Evolutionary conservation across 2,797 vertebrate species (phyloP).

Genomic region (Melanotaenia boesemani): DNA sequence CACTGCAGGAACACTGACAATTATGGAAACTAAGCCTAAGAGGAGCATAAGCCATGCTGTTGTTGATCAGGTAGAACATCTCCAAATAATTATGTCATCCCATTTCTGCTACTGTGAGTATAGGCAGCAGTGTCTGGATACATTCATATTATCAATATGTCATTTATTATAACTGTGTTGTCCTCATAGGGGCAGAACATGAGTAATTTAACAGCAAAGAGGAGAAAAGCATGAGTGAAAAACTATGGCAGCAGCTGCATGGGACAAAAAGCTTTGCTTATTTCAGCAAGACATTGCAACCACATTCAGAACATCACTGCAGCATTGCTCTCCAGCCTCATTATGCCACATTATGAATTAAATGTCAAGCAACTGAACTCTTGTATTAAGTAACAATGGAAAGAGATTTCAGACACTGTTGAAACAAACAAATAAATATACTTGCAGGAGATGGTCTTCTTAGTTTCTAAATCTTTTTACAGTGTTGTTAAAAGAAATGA

Average conservation of each 20-base stretch:
- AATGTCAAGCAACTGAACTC: background rate
- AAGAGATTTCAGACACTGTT: background rate
- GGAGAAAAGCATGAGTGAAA: too few species aligned
- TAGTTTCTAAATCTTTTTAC: background rate
- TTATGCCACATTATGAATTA: background rate
- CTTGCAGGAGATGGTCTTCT: background rate
- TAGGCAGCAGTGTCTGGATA: too few species aligned
- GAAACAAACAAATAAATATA: background rate
- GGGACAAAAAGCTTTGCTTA: background rate
- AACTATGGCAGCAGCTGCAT: too few species aligned
- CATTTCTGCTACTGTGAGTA: too few species aligned
- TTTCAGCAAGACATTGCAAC: background rate
- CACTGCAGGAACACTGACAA: background rate
- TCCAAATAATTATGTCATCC: too few species aligned
- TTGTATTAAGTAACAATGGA: background rate
- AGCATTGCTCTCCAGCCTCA: background rate
- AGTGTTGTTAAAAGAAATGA: background rate
- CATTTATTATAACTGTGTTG: background rate
- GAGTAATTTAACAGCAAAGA: background rate
- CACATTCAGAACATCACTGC: background rate
- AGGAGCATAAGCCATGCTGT: background rate
- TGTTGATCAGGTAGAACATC: background rate
- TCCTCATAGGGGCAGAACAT: background rate
- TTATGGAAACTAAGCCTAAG: background rate
- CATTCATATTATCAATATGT: background rate